These are phyloP conservation scores for Platycheirus albimanus DNA, from an alignment of 2,888 invertebrate species.

Conservation along the genomic window DNA sequence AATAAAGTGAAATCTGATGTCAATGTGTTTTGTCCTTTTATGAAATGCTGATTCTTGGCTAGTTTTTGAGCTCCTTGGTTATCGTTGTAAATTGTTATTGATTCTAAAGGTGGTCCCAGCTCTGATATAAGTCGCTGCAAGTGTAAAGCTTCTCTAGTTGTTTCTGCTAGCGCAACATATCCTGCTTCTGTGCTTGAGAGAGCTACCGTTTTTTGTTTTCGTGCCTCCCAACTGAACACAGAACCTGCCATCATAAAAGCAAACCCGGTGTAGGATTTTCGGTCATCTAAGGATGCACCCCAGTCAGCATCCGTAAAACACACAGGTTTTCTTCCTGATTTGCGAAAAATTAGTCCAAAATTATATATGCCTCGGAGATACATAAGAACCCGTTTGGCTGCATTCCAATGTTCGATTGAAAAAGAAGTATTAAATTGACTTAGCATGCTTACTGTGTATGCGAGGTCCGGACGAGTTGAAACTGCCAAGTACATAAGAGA, in stretches of 20 bases:
- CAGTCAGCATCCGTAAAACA: conserved; percentile 73
- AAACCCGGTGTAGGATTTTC: conserved; percentile 71
- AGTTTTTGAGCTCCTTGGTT: no score
- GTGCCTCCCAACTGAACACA: conserved; percentile 72
- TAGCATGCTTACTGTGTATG: conserved; percentile 55
- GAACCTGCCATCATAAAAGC: conserved; percentile 62
- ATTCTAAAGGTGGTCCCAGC: no score
- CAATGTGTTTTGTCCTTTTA: no score
- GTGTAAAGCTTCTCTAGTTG: no score
- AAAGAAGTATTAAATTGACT: conserved; percentile 70
- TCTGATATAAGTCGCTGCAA: no score
- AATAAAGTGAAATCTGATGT: no score
- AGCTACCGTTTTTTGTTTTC: no score
- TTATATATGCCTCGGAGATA: conserved; percentile 59
- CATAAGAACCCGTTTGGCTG: conserved; percentile 65
- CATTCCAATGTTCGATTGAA: conserved; percentile 62
- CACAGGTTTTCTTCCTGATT: conserved; percentile 26
- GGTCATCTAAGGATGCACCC: conserved; percentile 57
- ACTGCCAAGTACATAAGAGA: conserved; percentile 70
- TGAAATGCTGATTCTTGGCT: no score
- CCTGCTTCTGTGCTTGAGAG: no score
- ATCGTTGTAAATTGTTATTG: no score
- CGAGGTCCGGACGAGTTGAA: conserved; percentile 64
- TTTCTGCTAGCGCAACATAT: no score
- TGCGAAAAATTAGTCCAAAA: conserved; percentile 34